A percentile compares a stretch with the other conserved stretches of the same genome.
Conservation (phyloP, 2,113 vertebrate species). For the Hyla sarda region DNA sequence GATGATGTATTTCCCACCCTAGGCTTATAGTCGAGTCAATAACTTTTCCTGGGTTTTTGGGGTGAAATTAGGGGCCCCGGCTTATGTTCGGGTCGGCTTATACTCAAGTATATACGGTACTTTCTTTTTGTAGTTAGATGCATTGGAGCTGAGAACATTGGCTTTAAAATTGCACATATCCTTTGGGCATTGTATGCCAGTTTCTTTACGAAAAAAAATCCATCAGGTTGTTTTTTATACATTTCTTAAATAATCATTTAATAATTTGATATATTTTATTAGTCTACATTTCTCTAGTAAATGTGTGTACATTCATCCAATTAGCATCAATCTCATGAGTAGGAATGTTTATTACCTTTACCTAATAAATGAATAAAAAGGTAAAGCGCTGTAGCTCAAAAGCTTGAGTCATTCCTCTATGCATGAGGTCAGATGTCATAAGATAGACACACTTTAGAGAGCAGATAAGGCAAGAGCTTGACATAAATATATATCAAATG, state of each 20-base stretch:
- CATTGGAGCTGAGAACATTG: too few species aligned
- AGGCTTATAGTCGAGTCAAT: too few species aligned
- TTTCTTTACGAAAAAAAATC: too few species aligned
- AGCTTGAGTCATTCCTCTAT: neutral
- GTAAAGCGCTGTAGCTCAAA: neutral
- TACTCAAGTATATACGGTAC: too few species aligned
- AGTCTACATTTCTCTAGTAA: neutral
- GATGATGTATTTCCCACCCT: too few species aligned
- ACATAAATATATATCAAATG: conserved; percentile 4
- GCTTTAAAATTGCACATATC: too few species aligned
- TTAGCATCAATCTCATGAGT: neutral
- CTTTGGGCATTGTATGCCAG: too few species aligned
- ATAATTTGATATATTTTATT: neutral
- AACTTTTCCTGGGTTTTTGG: too few species aligned
- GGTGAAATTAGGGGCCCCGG: too few species aligned
- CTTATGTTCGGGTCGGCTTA: too few species aligned
- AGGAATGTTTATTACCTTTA: neutral
- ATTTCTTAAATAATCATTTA: neutral
- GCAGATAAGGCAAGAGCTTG: neutral
- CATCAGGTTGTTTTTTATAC: too few species aligned
- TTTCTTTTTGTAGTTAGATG: too few species aligned
- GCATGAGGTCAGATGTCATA: neutral
- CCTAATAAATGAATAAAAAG: neutral
- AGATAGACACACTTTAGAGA: neutral
- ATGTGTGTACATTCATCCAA: neutral